Conservation (phyloP, 2,113 vertebrate species). For the Natator depressus region DNA sequence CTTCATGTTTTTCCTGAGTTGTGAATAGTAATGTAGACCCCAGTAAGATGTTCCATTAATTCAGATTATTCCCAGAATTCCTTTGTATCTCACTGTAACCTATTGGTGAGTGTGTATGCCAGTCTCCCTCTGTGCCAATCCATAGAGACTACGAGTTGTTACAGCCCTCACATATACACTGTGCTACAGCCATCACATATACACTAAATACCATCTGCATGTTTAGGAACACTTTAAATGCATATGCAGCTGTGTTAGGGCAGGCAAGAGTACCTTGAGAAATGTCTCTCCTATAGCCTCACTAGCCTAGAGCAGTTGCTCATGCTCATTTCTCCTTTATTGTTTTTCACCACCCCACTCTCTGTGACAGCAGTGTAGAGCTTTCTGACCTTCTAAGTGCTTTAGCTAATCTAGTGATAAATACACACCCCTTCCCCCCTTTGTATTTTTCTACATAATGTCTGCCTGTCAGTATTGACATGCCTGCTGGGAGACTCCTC, state of each 20-base stretch:
- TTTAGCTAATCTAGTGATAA: background rate
- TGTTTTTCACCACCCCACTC: background rate
- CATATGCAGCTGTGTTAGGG: background rate
- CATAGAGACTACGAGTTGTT: background rate
- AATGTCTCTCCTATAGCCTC: background rate
- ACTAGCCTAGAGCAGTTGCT: background rate
- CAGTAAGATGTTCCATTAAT: background rate
- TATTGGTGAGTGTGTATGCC: background rate
- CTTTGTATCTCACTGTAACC: background rate
- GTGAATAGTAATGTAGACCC: background rate
- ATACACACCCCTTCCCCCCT: background rate
- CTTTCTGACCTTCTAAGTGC: background rate
- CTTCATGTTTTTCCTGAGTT: background rate
- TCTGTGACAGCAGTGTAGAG: background rate
- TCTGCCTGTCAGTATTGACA: background rate
- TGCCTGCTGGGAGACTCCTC: background rate
- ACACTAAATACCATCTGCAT: background rate
- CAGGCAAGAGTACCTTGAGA: background rate
- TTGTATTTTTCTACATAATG: background rate
- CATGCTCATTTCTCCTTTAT: background rate
- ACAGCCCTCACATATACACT: background rate
- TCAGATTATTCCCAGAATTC: background rate
- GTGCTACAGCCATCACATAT: background rate
- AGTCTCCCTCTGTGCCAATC: background rate
- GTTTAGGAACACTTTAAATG: background rate